Evolutionary conservation across 2,113 vertebrate species (phyloP), one percentile per base, ranked within the genome.

Genomic region (Butorides virescens): DNA sequence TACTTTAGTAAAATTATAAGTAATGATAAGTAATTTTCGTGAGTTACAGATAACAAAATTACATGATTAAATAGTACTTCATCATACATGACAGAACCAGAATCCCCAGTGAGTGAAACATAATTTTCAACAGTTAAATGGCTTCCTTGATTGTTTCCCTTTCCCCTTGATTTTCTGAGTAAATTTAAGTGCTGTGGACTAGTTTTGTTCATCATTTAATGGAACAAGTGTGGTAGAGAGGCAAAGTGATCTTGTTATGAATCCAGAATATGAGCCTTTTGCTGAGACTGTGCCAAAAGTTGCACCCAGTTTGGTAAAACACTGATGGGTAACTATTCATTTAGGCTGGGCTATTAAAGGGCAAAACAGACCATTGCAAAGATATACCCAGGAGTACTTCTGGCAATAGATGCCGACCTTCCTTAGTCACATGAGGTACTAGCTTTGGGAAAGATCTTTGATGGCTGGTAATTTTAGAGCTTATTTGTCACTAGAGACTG

Each of bases 31-130:
- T 77, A 82, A 94, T 97, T 97, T 97, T 85, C 77, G 89, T 95
- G 95, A 95, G 47, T 88, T 97, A 92, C 61, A 36, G n/a, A 90
- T 92, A 90, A 95, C 42, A 96, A 95, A 96, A 93, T 73, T 91
- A 39, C 86, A 76, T 94, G 8, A 95, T 96, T 96, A 97, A 97
- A 84, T 67, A 87, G 68, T 66, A 83, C 34, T 95, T 85, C 56
- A 90, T 97, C 91, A 91, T 92, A 93, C 92, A 91, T 90, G 78
- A 93, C 82, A 85, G 34, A 79, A 90, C 95, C 75, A 90, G 94
- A 91, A 92, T 55, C 62, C 66, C 15, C 9, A 66, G 89, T 88
- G 72, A 88, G 44, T 56, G 59, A 95, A 97, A 85, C 63, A 96
- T 34, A 47, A 75, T 68, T 86, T 92, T 55, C 26, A 87, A 4